Conservation (phyloP, 2,113 vertebrate species). For the Alligator sinensis region DNA sequence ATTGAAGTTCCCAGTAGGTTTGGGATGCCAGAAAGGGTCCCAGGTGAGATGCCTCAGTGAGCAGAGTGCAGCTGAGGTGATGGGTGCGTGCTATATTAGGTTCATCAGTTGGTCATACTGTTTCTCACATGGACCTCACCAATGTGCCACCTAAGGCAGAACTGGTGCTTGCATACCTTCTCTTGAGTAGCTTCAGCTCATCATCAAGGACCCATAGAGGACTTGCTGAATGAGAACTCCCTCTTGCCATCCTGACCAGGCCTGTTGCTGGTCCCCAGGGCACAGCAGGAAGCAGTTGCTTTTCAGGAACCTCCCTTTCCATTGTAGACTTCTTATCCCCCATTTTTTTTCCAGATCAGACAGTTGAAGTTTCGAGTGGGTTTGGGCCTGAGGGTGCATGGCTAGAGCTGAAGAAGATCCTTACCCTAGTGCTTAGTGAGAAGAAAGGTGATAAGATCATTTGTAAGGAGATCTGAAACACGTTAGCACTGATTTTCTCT, state of each 20-base stretch:
- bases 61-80: not conserved
- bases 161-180: not conserved
- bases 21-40: not conserved
- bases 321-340: not conserved
- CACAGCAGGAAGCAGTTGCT: not conserved
- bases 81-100: not conserved
- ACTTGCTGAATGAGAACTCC: not conserved
- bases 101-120: rapidly evolving
- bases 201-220: not conserved
- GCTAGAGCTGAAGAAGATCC: not conserved
- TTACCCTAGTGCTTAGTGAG: not conserved
- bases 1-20: not conserved
- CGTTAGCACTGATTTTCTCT: not conserved
- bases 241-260: not conserved
- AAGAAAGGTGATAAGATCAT: not conserved
- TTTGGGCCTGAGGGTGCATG: too few relatives aligned
- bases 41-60: not conserved
- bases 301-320: not conserved
- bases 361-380: too few relatives aligned
- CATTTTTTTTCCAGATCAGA: too few relatives aligned
- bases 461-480: not conserved
- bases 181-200: too few relatives aligned
- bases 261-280: not conserved
- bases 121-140: not conserved
- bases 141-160: not conserved